These are phyloP conservation scores for Dicerorhinus sumatrensis DNA, from an alignment of 2,113 vertebrate species.

Conservation along the genomic window DNA sequence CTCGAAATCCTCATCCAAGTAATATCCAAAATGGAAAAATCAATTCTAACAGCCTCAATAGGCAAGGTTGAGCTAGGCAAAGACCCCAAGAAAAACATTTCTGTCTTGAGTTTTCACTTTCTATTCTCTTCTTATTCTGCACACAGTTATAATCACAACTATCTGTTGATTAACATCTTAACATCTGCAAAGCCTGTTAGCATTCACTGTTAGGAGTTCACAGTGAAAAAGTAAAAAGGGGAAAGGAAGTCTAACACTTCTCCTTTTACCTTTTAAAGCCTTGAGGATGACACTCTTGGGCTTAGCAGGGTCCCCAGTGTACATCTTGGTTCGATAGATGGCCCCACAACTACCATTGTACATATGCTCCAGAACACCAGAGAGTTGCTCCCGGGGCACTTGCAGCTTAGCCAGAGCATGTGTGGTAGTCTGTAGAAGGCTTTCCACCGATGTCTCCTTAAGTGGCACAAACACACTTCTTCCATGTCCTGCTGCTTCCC, in stretches of 20 bases:
- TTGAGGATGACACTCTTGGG: constrained; percentile 84
- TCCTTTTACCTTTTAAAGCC: constrained; percentile 81
- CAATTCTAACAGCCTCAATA: neutral
- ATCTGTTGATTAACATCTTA: neutral
- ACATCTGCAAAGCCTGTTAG: neutral
- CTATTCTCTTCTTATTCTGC: neutral
- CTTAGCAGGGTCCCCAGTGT: neutral
- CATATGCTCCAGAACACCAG: constrained; percentile 75
- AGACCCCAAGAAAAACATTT: neutral
- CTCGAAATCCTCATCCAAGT: constrained; percentile 13
- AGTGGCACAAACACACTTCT: constrained; percentile 69
- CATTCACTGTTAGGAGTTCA: neutral
- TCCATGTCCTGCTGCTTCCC: neutral
- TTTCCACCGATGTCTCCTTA: constrained; percentile 80
- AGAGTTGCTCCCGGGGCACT: constrained; percentile 83
- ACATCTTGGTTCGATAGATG: constrained; percentile 80
- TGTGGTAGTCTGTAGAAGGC: constrained; percentile 72
- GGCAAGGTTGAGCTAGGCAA: neutral
- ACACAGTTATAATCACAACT: neutral
- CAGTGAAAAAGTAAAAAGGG: neutral
- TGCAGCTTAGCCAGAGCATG: constrained; percentile 81
- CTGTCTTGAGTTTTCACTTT: neutral
- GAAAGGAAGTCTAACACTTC: neutral
- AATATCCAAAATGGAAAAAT: neutral
- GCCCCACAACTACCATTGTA: constrained; percentile 76